Percentiles rank a stretch among this genome's conserved stretches.
Conservation (phyloP, 2,113 vertebrate genomes). For the Bettongia penicillata region DNA sequence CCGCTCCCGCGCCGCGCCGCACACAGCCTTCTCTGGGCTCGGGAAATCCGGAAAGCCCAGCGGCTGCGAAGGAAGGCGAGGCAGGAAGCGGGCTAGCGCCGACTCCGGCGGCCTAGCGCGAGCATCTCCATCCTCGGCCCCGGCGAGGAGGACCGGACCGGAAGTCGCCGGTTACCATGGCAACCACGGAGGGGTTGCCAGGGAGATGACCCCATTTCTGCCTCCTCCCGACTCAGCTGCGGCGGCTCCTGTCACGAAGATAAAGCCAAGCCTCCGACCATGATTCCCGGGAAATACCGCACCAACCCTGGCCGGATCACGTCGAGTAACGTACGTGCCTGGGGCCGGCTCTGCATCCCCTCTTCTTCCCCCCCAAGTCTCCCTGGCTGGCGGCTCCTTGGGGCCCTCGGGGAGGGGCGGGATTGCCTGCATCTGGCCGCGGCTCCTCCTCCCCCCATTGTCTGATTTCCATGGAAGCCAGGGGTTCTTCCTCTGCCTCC, state of each 20-base stretch:
- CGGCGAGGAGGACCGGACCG: conserved; percentile 60
- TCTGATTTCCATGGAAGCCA: background rate
- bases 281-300: conserved; percentile 84
- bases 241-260: background rate
- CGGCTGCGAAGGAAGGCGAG: background rate
- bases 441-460: conserved; percentile 43
- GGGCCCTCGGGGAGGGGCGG: conserved; percentile 54
- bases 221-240: conserved; percentile 34
- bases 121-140: rapidly evolving
- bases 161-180: conserved; percentile 78
- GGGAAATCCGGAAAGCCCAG: background rate
- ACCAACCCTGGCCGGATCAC: conserved; percentile 69
- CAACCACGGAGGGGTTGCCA: conserved; percentile 75
- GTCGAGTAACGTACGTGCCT: conserved; percentile 72
- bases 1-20: background rate
- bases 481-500: background rate
- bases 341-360: conserved; percentile 8
- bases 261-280: conserved; percentile 59
- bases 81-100: background rate
- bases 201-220: conserved; percentile 59
- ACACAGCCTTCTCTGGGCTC: background rate
- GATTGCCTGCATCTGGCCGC: background rate
- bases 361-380: background rate
- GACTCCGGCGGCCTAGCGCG: rapidly evolving
- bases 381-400: conserved; percentile 21